phyloP scores from a whole-genome alignment of 2,888 invertebrate genomes.

The Muschampia plurimacula region DNA sequence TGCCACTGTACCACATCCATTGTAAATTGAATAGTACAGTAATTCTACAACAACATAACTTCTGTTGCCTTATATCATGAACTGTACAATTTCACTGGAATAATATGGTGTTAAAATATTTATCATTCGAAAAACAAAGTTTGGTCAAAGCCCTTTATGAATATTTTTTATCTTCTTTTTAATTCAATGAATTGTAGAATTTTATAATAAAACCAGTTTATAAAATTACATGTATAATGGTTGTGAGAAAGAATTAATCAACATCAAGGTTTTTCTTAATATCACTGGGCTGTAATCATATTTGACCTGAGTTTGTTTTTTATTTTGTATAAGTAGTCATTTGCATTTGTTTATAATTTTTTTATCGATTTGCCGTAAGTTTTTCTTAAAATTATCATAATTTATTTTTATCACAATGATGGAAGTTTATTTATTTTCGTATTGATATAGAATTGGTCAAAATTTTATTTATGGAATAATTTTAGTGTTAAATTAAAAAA shows the following conservation, averaged over 20 bases:
- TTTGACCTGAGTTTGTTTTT: conserved; percentile 39
- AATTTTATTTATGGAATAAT: conserved; percentile 44
- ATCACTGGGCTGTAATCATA: not conserved
- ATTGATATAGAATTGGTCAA: conserved; percentile 41
- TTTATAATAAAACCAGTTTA: conserved; percentile 12
- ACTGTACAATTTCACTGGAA: conserved; percentile 36
- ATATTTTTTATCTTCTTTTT: not conserved
- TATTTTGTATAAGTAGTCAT: conserved; percentile 41
- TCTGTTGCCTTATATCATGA: not conserved
- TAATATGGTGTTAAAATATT: conserved; percentile 30
- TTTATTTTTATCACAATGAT: conserved; percentile 58
- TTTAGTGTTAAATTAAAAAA: conserved; percentile 4
- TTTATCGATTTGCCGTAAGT: conserved; percentile 38
- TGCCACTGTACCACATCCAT: conserved; percentile 54
- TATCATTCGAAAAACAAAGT: conserved; percentile 27
- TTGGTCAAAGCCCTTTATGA: conserved; percentile 25
- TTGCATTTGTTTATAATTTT: conserved; percentile 39
- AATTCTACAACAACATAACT: conserved; percentile 32
- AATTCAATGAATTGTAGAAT: not conserved
- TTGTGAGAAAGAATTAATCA: conserved; percentile 29
- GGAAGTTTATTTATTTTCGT: conserved; percentile 60
- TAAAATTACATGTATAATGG: conserved; percentile 23
- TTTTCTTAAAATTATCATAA: conserved; percentile 32
- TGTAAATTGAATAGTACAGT: conserved; percentile 43
- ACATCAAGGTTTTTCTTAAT: conserved; percentile 2